Evolutionary conservation across 2,113 vertebrate genomes (phyloP).

Genomic region (Strigops habroptila): DNA sequence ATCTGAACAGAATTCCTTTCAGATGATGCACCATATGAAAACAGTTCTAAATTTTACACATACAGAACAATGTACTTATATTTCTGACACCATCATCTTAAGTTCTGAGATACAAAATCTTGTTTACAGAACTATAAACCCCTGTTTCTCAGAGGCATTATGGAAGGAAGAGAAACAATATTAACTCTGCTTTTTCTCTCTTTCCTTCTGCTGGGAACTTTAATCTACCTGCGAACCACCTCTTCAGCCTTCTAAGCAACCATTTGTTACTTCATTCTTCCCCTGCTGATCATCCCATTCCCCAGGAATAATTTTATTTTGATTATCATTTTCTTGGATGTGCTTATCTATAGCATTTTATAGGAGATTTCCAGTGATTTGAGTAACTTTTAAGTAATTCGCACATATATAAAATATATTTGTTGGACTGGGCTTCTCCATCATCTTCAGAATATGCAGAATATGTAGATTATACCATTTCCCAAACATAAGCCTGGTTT

Average conservation of each 20-base stretch:
- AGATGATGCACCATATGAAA: not conserved
- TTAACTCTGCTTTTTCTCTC: not conserved
- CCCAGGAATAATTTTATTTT: not conserved
- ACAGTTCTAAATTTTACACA: not conserved
- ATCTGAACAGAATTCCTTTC: not conserved
- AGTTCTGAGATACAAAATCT: not conserved
- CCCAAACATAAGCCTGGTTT: not conserved
- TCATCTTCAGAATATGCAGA: not conserved
- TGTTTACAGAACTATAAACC: not conserved
- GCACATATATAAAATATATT: not conserved
- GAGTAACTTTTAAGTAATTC: not conserved
- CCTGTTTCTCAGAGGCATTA: not conserved
- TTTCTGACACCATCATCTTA: not conserved
- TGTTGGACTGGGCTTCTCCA: not conserved
- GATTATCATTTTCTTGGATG: not conserved
- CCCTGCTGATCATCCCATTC: not conserved
- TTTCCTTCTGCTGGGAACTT: not conserved
- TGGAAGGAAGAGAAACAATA: not conserved
- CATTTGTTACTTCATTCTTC: conserved; percentile 20
- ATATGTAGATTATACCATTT: not conserved
- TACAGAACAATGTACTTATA: not conserved
- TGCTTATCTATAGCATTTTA: not conserved
- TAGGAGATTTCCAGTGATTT: not conserved
- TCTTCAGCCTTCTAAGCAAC: conserved; percentile 17
- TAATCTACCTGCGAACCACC: not conserved